Evolutionary conservation across 2,797 vertebrate species (phyloP).

Genomic region (Hoplostethus mediterraneus): DNA sequence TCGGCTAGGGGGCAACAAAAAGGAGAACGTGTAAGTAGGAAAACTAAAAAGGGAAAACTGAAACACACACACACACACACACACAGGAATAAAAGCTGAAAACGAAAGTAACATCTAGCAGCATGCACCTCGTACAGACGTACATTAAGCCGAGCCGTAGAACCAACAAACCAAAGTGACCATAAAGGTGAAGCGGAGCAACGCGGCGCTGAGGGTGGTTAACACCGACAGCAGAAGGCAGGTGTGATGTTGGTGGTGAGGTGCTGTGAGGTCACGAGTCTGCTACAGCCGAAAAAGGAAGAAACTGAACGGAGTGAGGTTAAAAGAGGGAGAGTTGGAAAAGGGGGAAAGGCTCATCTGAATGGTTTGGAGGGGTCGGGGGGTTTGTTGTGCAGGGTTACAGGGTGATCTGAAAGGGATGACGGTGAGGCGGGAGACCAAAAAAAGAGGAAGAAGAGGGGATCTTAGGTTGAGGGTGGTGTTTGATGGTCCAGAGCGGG

Average conservation of each 20-base stretch:
- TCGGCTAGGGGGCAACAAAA: too few species aligned
- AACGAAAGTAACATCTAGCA: constrained; percentile 76
- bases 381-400: neutral
- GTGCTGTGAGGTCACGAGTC: constrained; percentile 11
- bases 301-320: neutral
- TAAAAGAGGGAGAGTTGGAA: neutral
- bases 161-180: neutral
- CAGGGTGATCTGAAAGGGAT: neutral
- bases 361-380: constrained; percentile 1
- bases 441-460: constrained; percentile 79
- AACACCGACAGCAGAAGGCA: constrained; percentile 77
- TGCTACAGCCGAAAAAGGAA: constrained; percentile 11
- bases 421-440: constrained; percentile 45
- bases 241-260: constrained; percentile 42
- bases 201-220: constrained; percentile 64
- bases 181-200: neutral
- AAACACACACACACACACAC: constrained; percentile 17
- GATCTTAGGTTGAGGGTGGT: constrained; percentile 51
- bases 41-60: neutral
- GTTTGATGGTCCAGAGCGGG: constrained; percentile 32
- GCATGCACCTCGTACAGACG: constrained; percentile 79
- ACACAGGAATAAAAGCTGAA: constrained; percentile 28
- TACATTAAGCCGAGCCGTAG: constrained; percentile 47
- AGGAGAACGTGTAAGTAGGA: neutral
- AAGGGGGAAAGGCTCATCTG: constrained; percentile 10